These are phyloP conservation scores for Empidonax alnorum DNA, from an alignment of 2,113 vertebrate genomes.

Conservation along the genomic window DNA sequence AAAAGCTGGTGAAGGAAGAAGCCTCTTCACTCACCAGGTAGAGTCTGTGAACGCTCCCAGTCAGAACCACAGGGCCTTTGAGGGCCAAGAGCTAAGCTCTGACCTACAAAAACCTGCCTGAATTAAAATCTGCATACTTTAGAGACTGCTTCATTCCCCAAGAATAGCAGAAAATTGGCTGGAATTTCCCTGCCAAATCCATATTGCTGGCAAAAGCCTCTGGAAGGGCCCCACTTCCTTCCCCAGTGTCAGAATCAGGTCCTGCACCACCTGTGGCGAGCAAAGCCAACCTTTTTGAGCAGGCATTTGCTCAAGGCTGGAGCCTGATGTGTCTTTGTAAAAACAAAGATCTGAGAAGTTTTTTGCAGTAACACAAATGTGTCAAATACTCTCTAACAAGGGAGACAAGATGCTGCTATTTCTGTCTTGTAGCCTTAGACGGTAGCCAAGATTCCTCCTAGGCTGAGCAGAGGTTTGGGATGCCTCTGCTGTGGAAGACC, in stretches of 20 bases:
- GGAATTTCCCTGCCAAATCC: neutral
- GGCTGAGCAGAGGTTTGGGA: neutral
- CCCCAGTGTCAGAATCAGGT: neutral
- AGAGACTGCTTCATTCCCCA: neutral
- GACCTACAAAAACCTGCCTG: neutral
- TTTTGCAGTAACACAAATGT: neutral
- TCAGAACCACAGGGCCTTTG: neutral
- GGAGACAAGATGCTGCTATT: neutral
- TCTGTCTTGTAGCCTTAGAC: neutral
- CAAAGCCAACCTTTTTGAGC: neutral
- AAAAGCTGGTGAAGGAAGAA: neutral
- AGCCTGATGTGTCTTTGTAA: neutral
- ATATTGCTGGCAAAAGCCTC: neutral
- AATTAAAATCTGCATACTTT: neutral
- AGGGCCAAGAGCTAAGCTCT: neutral
- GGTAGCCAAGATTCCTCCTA: neutral
- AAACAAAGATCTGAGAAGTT: slow-evolving; percentile 22
- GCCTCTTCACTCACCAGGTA: neutral
- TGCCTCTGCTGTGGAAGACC: neutral
- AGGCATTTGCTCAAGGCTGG: neutral
- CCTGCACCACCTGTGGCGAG: neutral
- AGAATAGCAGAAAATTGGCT: neutral
- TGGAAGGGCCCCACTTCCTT: neutral
- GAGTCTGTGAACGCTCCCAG: neutral
- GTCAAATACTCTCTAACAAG: neutral